These are phyloP conservation scores for Druceiella hillmani DNA, from an alignment of 2,888 invertebrate genomes.

Conservation along the genomic window DNA sequence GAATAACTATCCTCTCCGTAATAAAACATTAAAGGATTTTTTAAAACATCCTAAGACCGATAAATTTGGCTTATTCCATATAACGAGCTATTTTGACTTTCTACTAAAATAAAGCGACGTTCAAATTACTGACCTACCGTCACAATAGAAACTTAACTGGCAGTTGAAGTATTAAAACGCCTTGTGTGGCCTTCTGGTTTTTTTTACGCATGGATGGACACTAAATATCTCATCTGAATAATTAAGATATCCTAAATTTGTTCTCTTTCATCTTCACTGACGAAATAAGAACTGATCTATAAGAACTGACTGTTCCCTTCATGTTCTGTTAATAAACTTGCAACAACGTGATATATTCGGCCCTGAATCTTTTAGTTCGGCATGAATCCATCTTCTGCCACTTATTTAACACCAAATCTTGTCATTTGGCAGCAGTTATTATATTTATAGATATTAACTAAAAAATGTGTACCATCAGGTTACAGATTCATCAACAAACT, in stretches of 20 bases:
- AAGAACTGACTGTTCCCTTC: neutral
- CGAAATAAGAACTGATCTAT: neutral
- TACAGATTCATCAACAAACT: neutral
- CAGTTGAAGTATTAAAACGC: neutral
- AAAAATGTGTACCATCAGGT: neutral
- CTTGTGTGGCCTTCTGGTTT: neutral
- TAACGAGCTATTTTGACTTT: neutral
- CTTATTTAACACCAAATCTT: neutral
- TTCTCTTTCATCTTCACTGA: neutral
- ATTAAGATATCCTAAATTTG: neutral
- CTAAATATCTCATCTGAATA: no score
- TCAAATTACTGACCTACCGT: neutral
- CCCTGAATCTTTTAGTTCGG: neutral
- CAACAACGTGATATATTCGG: neutral
- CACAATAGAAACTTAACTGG: neutral
- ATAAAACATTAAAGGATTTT: neutral
- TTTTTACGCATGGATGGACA: neutral
- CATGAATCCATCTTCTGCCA: neutral
- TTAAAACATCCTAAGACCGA: neutral
- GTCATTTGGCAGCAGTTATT: neutral
- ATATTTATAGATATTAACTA: neutral
- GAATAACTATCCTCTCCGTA: conserved; percentile 1
- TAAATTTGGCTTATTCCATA: neutral
- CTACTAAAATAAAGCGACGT: neutral
- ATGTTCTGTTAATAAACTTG: neutral